phyloP scores from a whole-genome alignment of 1,140 invertebrate species.

The Neotoxoptera formosana region DNA sequence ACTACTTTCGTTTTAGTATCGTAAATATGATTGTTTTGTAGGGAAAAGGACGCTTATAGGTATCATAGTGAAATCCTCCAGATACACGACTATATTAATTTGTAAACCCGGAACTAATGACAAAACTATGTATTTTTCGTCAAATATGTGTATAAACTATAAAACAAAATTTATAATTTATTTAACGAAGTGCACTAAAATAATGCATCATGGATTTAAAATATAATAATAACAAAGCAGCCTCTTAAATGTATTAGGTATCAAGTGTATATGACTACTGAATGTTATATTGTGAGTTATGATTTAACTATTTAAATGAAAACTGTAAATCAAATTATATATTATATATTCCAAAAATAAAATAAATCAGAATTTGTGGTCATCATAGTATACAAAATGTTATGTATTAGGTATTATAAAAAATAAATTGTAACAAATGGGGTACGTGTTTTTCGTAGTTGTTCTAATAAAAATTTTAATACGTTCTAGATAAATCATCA shows the following conservation, averaged over 20 bases:
- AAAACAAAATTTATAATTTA: not conserved
- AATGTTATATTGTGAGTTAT: not conserved
- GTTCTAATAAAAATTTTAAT: not conserved
- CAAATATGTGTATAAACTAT: not conserved
- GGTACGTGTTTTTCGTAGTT: not conserved
- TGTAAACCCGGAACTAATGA: constrained; percentile 39
- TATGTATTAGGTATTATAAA: not conserved
- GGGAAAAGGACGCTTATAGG: not conserved
- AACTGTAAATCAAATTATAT: not conserved
- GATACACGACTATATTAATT: not conserved
- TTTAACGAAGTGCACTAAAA: not conserved
- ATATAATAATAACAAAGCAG: not conserved
- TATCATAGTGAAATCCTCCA: constrained; percentile 8
- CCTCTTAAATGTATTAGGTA: not conserved
- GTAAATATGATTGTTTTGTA: constrained; percentile 32
- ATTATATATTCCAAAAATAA: not conserved
- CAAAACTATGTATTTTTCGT: not conserved
- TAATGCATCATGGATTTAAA: not conserved
- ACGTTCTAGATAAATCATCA: not conserved
- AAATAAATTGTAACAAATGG: not conserved
- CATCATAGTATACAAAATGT: not conserved
- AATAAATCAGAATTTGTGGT: not conserved
- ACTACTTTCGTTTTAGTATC: constrained; percentile 33
- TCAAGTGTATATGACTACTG: not conserved
- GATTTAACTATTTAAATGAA: not conserved